Evolutionary conservation across 2,888 invertebrate species (phyloP).

Genomic region (Leptothorax acervorum): DNA sequence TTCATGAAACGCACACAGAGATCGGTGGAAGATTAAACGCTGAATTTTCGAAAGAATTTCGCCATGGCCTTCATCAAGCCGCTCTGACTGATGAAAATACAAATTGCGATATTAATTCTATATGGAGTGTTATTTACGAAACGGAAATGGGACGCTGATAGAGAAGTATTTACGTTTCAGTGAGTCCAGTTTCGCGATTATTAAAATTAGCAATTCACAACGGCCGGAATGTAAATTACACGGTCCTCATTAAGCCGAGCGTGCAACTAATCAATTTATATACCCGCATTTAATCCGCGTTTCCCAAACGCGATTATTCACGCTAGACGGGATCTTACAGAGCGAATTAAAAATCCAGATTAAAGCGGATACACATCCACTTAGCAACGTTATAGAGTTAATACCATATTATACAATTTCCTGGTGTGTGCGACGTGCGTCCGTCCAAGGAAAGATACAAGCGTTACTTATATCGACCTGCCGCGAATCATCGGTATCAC

Average conservation of each 20-base stretch:
- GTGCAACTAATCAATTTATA: constrained; percentile 60
- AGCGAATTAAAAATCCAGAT: constrained; percentile 67
- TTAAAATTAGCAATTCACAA: constrained; percentile 58
- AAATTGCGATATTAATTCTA: constrained; percentile 58
- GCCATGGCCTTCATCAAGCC: constrained; percentile 25
- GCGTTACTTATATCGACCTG: not conserved
- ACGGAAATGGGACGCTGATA: constrained; percentile 52
- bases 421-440: constrained; percentile 11
- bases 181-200: constrained; percentile 52
- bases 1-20: constrained; percentile 27
- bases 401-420: constrained; percentile 56
- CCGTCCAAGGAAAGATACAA: not conserved
- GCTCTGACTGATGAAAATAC: constrained; percentile 44
- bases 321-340: constrained; percentile 60
- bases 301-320: constrained; percentile 63
- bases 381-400: constrained; percentile 54
- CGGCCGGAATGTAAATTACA: constrained; percentile 48
- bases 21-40: constrained; percentile 40
- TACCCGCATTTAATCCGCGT: constrained; percentile 53
- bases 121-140: constrained; percentile 48
- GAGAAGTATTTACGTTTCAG: constrained; percentile 53
- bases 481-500: not conserved
- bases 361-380: constrained; percentile 58
- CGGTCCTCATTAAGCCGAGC: constrained; percentile 54
- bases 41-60: constrained; percentile 50